A percentile compares a stretch with the other conserved stretches of the same genome.
phyloP scores from a whole-genome alignment of 2,113 vertebrate species.

The Chaetura pelagica region DNA sequence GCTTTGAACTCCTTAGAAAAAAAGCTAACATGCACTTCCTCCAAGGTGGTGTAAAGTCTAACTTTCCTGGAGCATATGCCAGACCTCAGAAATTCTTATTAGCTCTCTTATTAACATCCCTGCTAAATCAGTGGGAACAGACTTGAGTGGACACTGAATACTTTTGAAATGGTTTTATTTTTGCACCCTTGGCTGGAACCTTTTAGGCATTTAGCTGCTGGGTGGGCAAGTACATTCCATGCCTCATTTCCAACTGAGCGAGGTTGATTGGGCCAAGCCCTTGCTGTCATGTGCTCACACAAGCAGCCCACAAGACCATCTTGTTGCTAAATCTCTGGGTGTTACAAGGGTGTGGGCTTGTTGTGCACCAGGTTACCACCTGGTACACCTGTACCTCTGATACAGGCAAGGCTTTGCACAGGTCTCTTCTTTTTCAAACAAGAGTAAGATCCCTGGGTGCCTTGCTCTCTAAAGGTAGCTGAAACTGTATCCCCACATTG shows the following conservation, averaged over 20 bases:
- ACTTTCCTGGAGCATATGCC: neutral
- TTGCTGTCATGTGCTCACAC: fast-evolving
- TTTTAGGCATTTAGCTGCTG: neutral
- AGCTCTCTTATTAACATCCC: neutral
- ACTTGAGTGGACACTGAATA: neutral
- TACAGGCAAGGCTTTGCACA: neutral
- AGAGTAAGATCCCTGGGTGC: neutral
- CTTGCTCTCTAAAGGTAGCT: neutral
- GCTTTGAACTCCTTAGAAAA: neutral
- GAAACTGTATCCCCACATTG: neutral
- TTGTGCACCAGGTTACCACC: neutral
- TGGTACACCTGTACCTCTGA: neutral
- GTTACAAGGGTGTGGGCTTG: neutral
- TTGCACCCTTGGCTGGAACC: neutral
- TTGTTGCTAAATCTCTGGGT: neutral
- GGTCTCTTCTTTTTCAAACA: neutral
- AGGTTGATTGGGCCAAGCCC: neutral
- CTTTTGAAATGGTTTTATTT: neutral
- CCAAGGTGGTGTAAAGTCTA: neutral
- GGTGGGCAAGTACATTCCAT: neutral
- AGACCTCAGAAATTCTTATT: neutral
- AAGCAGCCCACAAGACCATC: neutral
- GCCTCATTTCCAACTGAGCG: neutral
- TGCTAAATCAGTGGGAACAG: neutral
- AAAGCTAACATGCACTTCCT: neutral